A percentile compares a stretch with the other conserved stretches of the same genome.
Conservation (phyloP, 2,797 vertebrate genomes). For the Hypotaenidia okinawae region DNA sequence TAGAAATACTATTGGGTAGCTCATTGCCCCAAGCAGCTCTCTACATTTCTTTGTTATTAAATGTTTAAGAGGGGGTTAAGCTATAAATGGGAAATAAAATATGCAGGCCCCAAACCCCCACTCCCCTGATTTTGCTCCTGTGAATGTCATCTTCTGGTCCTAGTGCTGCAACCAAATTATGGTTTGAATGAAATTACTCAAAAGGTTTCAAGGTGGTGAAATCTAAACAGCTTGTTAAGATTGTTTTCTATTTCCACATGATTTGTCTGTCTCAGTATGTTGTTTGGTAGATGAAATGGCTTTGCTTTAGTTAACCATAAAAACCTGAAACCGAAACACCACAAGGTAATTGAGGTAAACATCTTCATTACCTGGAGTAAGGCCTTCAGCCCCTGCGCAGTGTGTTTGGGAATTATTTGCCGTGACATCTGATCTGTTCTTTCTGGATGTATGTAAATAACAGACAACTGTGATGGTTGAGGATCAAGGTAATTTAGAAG, state of each 20-base stretch:
- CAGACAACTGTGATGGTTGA: not conserved
- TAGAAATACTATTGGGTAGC: not conserved
- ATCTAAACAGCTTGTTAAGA: not conserved
- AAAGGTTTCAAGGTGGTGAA: not conserved
- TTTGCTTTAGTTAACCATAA: not conserved
- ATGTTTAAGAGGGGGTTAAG: not conserved
- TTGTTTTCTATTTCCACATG: not conserved
- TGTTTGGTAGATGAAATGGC: not conserved
- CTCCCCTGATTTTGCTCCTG: not conserved
- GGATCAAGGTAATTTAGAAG: not conserved
- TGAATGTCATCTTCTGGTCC: not conserved
- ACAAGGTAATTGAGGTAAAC: not conserved
- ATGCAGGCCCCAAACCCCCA: too few relatives aligned
- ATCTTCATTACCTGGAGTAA: not conserved
- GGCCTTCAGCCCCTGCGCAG: rapidly evolving
- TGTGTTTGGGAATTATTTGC: too few relatives aligned
- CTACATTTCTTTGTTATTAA: not conserved
- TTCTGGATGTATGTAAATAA: not conserved
- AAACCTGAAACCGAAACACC: not conserved
- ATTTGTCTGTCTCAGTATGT: not conserved
- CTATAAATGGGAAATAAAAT: not conserved
- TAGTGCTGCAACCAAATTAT: not conserved
- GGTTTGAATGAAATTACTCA: not conserved
- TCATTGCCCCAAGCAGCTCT: not conserved
- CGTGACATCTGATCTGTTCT: not conserved